Evolutionary conservation across 53 echinoderm and acorn worm genomes (phyloP).

Genomic region (Temnopleurus reevesii): DNA sequence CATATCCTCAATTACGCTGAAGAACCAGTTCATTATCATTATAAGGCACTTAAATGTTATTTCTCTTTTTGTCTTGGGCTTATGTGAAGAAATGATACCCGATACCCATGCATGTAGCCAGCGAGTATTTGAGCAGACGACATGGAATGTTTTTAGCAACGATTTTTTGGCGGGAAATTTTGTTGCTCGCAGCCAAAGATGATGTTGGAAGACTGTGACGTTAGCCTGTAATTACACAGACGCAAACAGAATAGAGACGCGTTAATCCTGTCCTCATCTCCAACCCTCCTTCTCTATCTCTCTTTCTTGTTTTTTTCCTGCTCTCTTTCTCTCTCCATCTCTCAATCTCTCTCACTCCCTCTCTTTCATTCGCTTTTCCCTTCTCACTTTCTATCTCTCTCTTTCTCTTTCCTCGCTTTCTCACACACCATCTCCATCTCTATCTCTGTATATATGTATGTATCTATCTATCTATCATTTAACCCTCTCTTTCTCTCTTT

Average conservation of each 20-base stretch:
- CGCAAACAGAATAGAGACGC: background rate
- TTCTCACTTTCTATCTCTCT: background rate
- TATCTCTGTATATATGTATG: background rate
- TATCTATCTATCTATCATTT: too few relatives aligned
- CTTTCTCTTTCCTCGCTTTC: background rate
- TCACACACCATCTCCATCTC: background rate
- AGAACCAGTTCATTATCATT: background rate
- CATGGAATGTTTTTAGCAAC: background rate
- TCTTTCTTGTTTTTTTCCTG: background rate
- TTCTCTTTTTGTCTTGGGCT: background rate
- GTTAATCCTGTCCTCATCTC: constrained; percentile 16
- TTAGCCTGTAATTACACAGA: constrained; percentile 21
- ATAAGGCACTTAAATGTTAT: background rate
- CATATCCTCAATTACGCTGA: background rate
- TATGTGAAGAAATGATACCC: background rate
- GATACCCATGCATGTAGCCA: constrained; percentile 15
- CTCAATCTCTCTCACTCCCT: too few relatives aligned
- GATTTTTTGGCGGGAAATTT: background rate
- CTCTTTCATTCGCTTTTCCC: too few relatives aligned
- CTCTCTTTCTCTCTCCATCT: background rate
- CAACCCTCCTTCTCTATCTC: too few relatives aligned
- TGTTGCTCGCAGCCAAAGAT: background rate
- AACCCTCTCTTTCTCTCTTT: too few relatives aligned
- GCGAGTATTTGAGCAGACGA: constrained; percentile 4
- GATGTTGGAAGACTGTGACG: background rate